Base-by-base conservation (phyloP, 2,113 vertebrate species). In the Todiramphus saurophagus region DNA sequence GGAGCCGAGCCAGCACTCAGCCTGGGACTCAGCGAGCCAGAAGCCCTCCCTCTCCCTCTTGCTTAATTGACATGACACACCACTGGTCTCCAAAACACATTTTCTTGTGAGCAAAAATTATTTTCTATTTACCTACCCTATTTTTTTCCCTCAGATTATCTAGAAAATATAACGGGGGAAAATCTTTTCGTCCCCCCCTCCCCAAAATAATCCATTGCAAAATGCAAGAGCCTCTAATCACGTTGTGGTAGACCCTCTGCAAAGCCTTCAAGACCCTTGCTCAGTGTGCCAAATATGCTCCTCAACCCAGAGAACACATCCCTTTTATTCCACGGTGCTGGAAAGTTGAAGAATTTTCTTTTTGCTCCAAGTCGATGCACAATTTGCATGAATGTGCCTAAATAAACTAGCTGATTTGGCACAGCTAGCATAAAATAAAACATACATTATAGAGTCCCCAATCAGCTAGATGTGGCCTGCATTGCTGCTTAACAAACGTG, bases 351-450 rank as follows among this genome's bases (percentile, higher is more conserved):
- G 90, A 69, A 76, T 90, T 89, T 88, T 85, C 89, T 66, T 44
- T 86, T 85, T 90, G 90, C 85, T 94, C 83, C 90, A 83, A 83
- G 85, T 7, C 3, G 0, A 60, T 59, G 75, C 43, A 37, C 72
- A 84, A 58, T 44, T 82, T 95, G 67, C 66, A 13, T 10, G 86
- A 93, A 66, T 41, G 86, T 96, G 94, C 94, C 95, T 89, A 94
- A 96, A 90, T 91, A 96, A 96, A 96, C 86, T 84, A 8, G 33
- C 60, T 87, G 92, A 94, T 95, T 78, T 96, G 96, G 95, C 94
- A 91, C 1, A 18, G 77, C 92, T 5, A 58, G 66, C 80, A 8
- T 5, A n/a, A 90, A 93, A 93, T 69, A 91, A 95, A 93, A 73
- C 73, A 84, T 37, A 95, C 48, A 89, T 87, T 55, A n/a, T n/a